These are phyloP conservation scores for Asobara japonica DNA, from an alignment of 1,140 invertebrate species.

Conservation along the genomic window DNA sequence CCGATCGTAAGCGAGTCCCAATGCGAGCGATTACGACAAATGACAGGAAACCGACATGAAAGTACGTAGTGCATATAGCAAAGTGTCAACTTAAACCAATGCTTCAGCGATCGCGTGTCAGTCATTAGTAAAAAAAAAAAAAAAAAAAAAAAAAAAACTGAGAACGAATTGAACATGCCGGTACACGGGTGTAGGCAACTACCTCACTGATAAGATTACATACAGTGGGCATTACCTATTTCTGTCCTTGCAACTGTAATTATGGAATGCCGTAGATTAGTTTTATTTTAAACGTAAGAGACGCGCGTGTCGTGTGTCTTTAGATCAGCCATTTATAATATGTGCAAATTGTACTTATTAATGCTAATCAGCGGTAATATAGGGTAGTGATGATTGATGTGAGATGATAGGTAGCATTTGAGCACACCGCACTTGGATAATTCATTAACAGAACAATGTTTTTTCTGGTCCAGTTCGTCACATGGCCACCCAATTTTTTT, in stretches of 20 bases:
- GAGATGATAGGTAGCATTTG: background rate
- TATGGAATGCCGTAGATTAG: background rate
- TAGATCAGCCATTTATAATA: background rate
- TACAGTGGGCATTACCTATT: constrained; percentile 6
- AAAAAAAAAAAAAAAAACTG: no score
- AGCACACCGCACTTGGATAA: background rate
- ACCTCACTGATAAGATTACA: constrained; percentile 4
- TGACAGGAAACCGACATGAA: no score
- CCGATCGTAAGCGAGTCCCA: no score
- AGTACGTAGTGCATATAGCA: no score
- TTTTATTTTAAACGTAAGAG: background rate
- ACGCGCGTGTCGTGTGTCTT: background rate
- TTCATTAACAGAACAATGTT: background rate
- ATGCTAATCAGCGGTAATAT: background rate
- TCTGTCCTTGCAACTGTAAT: background rate
- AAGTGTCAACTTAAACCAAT: no score
- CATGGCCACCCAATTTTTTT: background rate
- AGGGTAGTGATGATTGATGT: background rate
- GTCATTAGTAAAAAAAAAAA: background rate
- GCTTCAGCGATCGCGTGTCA: background rate
- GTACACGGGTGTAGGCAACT: background rate
- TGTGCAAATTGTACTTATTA: background rate
- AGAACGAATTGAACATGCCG: constrained; percentile 22
- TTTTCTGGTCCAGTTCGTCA: background rate
- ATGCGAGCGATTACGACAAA: no score